Evolutionary conservation across 2,113 vertebrate genomes (phyloP).

Genomic region (Piaya cayana): DNA sequence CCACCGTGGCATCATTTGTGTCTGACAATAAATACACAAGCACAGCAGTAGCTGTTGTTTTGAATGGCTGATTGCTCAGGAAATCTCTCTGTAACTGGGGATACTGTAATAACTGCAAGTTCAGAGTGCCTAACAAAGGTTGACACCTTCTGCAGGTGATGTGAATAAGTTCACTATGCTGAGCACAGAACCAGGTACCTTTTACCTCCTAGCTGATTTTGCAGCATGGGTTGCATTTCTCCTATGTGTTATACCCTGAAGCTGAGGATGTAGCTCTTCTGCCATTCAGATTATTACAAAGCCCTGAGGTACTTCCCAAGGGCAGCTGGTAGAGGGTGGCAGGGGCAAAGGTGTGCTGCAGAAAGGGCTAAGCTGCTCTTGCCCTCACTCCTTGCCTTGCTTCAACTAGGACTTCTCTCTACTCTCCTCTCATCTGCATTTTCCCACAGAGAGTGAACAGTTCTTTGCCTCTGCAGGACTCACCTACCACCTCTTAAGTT

Average conservation of each 20-base stretch:
- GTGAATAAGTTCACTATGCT: background rate
- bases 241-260: background rate
- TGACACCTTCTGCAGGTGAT: background rate
- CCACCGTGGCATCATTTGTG: background rate
- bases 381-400: background rate
- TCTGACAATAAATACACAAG: background rate
- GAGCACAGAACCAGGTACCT: rapidly evolving
- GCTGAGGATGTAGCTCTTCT: background rate
- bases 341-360: background rate
- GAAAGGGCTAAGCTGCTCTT: background rate
- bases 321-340: rapidly evolving
- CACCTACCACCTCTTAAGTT: background rate
- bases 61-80: background rate
- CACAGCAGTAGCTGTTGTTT: background rate
- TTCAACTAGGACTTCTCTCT: background rate
- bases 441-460: background rate
- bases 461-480: background rate
- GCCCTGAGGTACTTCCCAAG: background rate
- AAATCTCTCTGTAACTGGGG: background rate
- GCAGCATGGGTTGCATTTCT: background rate
- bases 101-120: background rate
- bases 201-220: background rate
- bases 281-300: background rate
- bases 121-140: background rate
- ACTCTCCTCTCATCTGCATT: background rate